Conservation (phyloP, 2,797 vertebrate genomes). For the Erpetoichthys calabaricus region DNA sequence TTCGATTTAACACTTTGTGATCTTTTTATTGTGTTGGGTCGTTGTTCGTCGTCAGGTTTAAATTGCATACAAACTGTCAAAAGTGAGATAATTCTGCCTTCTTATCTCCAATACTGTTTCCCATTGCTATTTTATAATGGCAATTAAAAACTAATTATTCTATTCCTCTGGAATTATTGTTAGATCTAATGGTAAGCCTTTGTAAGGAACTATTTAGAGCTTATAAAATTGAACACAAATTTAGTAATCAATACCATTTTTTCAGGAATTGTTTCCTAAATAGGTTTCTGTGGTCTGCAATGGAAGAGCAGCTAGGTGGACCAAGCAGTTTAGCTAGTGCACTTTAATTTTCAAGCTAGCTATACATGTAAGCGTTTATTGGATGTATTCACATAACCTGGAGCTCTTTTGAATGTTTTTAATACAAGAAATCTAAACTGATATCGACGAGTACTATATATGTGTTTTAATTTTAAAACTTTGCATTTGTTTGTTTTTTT, state of each 20-base stretch:
- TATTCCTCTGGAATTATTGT: constrained; percentile 74
- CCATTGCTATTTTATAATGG: constrained; percentile 63
- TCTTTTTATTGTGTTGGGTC: too few relatives aligned
- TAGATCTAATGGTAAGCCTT: constrained; percentile 67
- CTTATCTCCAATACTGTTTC: constrained; percentile 53
- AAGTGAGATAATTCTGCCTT: constrained; percentile 31
- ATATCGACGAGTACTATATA: background rate
- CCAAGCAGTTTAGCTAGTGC: constrained; percentile 1
- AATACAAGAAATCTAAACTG: constrained; percentile 15
- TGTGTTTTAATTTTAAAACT: constrained; percentile 1
- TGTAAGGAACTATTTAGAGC: constrained; percentile 71
- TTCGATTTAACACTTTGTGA: too few relatives aligned
- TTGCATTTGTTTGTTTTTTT: background rate
- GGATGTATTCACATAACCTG: too few relatives aligned
- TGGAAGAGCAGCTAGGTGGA: constrained; percentile 33
- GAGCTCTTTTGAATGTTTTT: constrained; percentile 8
- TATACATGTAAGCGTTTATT: too few relatives aligned
- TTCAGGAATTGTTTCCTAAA: constrained; percentile 42
- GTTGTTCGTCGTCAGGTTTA: too few relatives aligned
- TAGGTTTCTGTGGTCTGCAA: constrained; percentile 10
- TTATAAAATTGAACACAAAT: background rate
- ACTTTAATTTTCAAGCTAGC: too few relatives aligned
- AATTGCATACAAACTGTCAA: too few relatives aligned
- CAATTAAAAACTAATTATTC: constrained; percentile 60
- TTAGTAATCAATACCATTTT: background rate